Evolutionary conservation across 1,140 invertebrate species (phyloP).

Genomic region (Bombus turneri): DNA sequence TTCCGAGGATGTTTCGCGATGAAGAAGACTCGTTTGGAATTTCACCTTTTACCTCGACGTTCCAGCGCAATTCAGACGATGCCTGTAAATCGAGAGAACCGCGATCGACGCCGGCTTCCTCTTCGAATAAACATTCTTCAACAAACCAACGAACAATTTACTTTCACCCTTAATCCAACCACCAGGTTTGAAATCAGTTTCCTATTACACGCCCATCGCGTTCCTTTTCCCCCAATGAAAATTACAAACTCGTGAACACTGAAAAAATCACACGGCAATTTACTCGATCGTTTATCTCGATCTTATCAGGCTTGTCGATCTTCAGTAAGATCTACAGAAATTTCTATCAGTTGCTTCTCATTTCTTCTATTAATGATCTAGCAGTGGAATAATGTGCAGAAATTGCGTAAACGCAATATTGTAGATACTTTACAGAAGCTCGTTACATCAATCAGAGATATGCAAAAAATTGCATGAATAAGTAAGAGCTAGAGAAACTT

Average conservation of each 20-base stretch:
- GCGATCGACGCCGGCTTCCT: neutral
- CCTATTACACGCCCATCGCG: neutral
- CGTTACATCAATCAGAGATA: neutral
- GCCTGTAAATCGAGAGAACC: slow-evolving; percentile 7
- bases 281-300: slow-evolving; percentile 1
- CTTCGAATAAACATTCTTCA: neutral
- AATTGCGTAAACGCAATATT: neutral
- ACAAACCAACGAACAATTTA: slow-evolving; percentile 13
- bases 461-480: neutral
- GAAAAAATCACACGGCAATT: neutral
- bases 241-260: neutral
- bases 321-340: neutral
- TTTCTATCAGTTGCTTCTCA: neutral
- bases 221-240: neutral
- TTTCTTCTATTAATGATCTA: neutral
- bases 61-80: slow-evolving; percentile 5
- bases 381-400: neutral
- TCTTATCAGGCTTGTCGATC: slow-evolving; percentile 2
- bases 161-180: neutral
- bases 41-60: slow-evolving; percentile 51
- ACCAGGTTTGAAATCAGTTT: neutral
- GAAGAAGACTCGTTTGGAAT: slow-evolving; percentile 41
- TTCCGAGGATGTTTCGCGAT: slow-evolving; percentile 9
- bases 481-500: neutral
- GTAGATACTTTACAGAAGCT: neutral